A percentile compares a stretch with the other conserved stretches of the same genome.
These are phyloP conservation scores for Tenthredo distinguenda DNA, from an alignment of 2,888 invertebrate species.

Conservation along the genomic window DNA sequence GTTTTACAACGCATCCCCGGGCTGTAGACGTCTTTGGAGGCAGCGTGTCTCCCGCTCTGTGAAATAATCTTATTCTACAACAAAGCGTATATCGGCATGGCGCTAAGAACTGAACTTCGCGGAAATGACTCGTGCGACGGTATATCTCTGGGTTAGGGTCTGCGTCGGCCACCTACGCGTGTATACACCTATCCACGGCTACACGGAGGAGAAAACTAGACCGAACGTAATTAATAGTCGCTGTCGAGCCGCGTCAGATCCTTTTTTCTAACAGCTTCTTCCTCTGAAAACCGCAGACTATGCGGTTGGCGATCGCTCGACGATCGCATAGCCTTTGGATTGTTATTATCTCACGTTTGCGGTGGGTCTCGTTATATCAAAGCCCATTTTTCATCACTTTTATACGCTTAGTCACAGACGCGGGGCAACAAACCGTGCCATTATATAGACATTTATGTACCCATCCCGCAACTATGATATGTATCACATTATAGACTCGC, in stretches of 20 bases:
- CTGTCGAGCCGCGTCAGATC: constrained; percentile 42
- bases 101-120: constrained; percentile 35
- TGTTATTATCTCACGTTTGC: constrained; percentile 48
- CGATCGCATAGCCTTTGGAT: constrained; percentile 15
- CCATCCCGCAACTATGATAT: neutral
- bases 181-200: neutral
- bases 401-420: neutral
- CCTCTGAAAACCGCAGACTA: constrained; percentile 47
- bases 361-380: constrained; percentile 47
- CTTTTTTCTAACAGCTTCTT: constrained; percentile 49
- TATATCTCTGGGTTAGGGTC: neutral
- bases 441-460: neutral
- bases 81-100: constrained; percentile 19
- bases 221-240: constrained; percentile 49
- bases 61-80: constrained; percentile 59
- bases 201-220: constrained; percentile 42
- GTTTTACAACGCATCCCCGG: constrained; percentile 58
- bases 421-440: neutral
- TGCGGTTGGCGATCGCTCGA: neutral
- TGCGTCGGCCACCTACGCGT: neutral
- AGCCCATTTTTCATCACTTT: constrained; percentile 2
- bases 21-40: constrained; percentile 13
- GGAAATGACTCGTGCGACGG: constrained; percentile 1
- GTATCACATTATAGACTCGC: neutral
- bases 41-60: constrained; percentile 61